Base-by-base conservation (phyloP, 1,140 invertebrate genomes). In the Bombus consobrinus region DNA sequence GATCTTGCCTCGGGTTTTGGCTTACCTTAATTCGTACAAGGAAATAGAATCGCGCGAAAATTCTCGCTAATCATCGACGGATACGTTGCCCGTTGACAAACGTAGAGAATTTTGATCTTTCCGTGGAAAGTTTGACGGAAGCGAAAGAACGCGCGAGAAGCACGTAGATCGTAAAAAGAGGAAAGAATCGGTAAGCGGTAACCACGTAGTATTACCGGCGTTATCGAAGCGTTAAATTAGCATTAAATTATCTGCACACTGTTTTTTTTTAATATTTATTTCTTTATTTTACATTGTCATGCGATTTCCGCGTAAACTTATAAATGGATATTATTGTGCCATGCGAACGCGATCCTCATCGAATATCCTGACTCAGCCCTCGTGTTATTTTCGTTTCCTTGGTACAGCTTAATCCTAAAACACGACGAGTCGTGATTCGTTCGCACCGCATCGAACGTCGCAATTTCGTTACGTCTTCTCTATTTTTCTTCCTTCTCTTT, bases 401-500 rank as follows among this genome's bases (percentile, higher is more conserved):
- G n/a, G 28, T 47, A 39, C 22, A 41, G 59, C 82, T 78, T 85
- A 86, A 88, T 81, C 25, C 47, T 88, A 89, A 73, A 83, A 28
- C 76, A 81, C 73, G 66, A 81, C 87, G 76, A 85, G 32, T 77
- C 72, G 71, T 41, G 71, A 12, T 75, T 83, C 43, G 62, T 72
- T 88, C 81, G 87, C 79, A 37, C 66, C 86, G 64, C 75, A 64
- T 77, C 83, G 76, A 68, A 74, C 41, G 62, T 83, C 86, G 72
- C 68, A 73, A 76, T 79, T 79, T 39, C 37, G 28, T 59, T 59
- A 32, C 74, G 8, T 76, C 34, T 13, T n/a, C 39, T 41, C 28
- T 22, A 64, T 22, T 22, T 57, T n/a, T 71, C 8, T 0, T 4
- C 12, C 13, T 34, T 15, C 5, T 41, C 6, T 2, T 37, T n/a